These are phyloP conservation scores for Epicauta chinensis DNA, from an alignment of 1,140 invertebrate species.

Conservation along the genomic window DNA sequence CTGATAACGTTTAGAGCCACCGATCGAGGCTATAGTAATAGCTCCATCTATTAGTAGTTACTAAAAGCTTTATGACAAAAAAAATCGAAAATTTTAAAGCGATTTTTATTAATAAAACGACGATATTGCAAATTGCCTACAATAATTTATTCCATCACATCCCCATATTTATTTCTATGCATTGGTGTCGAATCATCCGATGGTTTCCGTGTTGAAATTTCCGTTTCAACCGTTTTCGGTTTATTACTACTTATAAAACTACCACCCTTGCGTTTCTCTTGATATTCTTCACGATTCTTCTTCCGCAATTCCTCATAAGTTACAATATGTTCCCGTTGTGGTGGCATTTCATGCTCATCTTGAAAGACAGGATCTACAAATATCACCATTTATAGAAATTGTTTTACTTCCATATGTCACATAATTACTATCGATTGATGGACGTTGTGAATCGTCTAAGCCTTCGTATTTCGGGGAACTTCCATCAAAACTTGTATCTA, in stretches of 20 bases:
- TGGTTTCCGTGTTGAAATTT: background rate
- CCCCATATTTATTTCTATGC: slow-evolving; percentile 30
- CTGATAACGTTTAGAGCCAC: no score
- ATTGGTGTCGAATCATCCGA: background rate
- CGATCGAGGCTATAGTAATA: no score
- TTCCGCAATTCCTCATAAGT: slow-evolving; percentile 55
- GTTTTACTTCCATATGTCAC: background rate
- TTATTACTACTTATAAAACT: slow-evolving; percentile 25
- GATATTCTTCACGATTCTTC: slow-evolving; percentile 53
- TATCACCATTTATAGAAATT: slow-evolving; percentile 1
- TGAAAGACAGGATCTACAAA: slow-evolving; percentile 33
- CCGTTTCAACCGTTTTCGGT: background rate
- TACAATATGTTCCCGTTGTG: slow-evolving; percentile 38
- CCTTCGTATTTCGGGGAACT: slow-evolving; percentile 42
- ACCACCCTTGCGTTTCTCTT: slow-evolving; percentile 35
- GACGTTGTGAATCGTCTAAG: slow-evolving; percentile 47
- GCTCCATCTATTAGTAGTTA: no score
- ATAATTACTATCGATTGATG: slow-evolving; percentile 44
- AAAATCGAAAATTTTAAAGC: no score
- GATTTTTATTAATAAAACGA: no score
- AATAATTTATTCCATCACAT: slow-evolving; percentile 19
- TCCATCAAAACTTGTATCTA: slow-evolving; percentile 43
- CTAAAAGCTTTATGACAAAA: no score
- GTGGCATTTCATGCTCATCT: slow-evolving; percentile 41
- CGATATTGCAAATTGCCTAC: background rate